Evolutionary conservation across 2,113 vertebrate genomes (phyloP).

Genomic region (Loxodonta africana): DNA sequence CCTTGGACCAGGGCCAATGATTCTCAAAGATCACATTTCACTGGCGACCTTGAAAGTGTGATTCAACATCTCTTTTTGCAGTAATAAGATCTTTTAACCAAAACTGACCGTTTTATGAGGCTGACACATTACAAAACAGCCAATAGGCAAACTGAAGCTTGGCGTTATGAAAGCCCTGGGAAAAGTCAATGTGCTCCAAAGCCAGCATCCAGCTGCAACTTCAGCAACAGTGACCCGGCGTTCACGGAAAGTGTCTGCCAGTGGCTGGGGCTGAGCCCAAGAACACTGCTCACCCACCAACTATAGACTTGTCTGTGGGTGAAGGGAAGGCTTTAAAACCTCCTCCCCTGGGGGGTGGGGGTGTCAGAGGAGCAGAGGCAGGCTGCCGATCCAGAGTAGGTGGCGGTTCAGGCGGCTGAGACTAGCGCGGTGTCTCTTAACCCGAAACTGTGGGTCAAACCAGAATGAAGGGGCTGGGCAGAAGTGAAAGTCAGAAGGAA

Average conservation of each 20-base stretch:
- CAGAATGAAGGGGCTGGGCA: background rate
- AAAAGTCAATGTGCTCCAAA: slow-evolving; percentile 67
- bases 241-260: slow-evolving; percentile 56
- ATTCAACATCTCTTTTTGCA: slow-evolving; percentile 83
- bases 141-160: slow-evolving; percentile 64
- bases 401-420: background rate
- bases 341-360: background rate
- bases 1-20: slow-evolving; percentile 81
- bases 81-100: slow-evolving; percentile 85
- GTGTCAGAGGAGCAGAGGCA: no score
- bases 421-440: background rate
- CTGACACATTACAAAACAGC: slow-evolving; percentile 58
- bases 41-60: slow-evolving; percentile 84
- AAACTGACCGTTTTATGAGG: slow-evolving; percentile 82
- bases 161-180: slow-evolving; percentile 73
- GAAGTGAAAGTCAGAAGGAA: background rate
- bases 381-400: background rate
- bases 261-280: background rate
- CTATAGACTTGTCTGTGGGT: background rate
- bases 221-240: slow-evolving; percentile 59
- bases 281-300: background rate
- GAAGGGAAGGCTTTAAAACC: background rate
- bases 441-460: background rate
- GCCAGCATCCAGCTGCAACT: slow-evolving; percentile 54
- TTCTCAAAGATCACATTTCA: slow-evolving; percentile 86